These are phyloP conservation scores for Rhagonycha lutea DNA, from an alignment of 2,888 invertebrate genomes.

Conservation along the genomic window DNA sequence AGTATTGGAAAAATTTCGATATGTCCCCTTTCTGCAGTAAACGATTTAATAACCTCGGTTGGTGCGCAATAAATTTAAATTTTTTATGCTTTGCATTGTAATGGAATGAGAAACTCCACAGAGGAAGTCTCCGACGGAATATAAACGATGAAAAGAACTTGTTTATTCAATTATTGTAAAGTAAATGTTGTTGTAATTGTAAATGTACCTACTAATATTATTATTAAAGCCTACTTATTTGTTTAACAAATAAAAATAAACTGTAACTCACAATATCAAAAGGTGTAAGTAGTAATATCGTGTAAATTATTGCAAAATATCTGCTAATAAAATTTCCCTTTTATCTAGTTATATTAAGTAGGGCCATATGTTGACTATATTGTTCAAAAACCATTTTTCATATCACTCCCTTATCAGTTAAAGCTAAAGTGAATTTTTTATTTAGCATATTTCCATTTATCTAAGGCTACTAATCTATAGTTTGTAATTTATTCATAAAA, in stretches of 20 bases:
- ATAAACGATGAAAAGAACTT: too few relatives aligned
- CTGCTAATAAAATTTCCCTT: not conserved
- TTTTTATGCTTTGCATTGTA: too few relatives aligned
- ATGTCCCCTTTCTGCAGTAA: too few relatives aligned
- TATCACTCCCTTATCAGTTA: not conserved
- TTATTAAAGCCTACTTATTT: too few relatives aligned
- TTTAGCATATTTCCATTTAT: not conserved
- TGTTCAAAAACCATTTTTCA: constrained; percentile 1
- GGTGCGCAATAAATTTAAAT: too few relatives aligned
- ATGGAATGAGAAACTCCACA: too few relatives aligned
- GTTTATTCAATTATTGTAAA: too few relatives aligned
- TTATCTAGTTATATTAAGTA: not conserved
- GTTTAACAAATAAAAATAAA: not conserved
- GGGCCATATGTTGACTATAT: not conserved
- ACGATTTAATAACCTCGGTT: too few relatives aligned
- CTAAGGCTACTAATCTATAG: not conserved
- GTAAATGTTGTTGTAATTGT: too few relatives aligned
- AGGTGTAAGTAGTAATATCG: not conserved
- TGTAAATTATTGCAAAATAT: not conserved
- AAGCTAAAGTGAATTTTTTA: not conserved
- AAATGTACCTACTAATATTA: too few relatives aligned
- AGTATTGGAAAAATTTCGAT: too few relatives aligned
- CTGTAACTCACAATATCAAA: not conserved
- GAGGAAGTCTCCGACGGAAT: too few relatives aligned
- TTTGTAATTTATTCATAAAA: not conserved